Evolutionary conservation across 2,888 invertebrate species (phyloP), one percentile per base, ranked within the genome.

Genomic region (Meta bourneti): DNA sequence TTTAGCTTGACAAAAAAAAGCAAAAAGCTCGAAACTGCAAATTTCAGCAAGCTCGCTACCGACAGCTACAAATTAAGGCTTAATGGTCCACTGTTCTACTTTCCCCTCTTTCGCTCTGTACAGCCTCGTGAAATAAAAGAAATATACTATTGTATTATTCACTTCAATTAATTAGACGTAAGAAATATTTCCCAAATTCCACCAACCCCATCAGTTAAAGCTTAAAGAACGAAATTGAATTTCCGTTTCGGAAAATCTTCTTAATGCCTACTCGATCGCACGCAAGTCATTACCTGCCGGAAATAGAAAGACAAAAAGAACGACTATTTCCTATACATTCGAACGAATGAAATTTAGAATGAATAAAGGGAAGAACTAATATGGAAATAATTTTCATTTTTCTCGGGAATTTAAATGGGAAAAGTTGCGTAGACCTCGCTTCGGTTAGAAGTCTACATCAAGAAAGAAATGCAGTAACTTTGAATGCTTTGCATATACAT

Each of bases 331-430:
- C 34, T 34, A 8, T 74, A 74, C 19, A 74, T 20, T 20, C 48
- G 48, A 77, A 49, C 48, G 49, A 77, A 61, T 16, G 61, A 61
- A 61, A 61, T 61, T 61, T 16, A 61, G 61, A 61, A 61, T 61
- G 61, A 61, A 61, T 61, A 61, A 61, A 9, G 11, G 61, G 61
- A 61, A 61, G 61, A 61, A 51, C 49, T 86, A 78, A 78, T 78
- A 20, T 51, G 19, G 70, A 71, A 78, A 86, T 86, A 86, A 86
- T 86, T 86, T 86, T 49, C 86, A 86, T 86, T 86, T 78, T 78
- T 70, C 51, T 5, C 61, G 19, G 9, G 52, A 70, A 72, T 72
- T 82, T 72, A 82, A 82, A 82, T 72, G 20, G 71, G 69, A 20
- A 54, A 70, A 20, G 8, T 19, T 61, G 6, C 49, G n/a, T 49